phyloP scores from a whole-genome alignment of 2,888 invertebrate species.

The Phanerotoma sp. region DNA sequence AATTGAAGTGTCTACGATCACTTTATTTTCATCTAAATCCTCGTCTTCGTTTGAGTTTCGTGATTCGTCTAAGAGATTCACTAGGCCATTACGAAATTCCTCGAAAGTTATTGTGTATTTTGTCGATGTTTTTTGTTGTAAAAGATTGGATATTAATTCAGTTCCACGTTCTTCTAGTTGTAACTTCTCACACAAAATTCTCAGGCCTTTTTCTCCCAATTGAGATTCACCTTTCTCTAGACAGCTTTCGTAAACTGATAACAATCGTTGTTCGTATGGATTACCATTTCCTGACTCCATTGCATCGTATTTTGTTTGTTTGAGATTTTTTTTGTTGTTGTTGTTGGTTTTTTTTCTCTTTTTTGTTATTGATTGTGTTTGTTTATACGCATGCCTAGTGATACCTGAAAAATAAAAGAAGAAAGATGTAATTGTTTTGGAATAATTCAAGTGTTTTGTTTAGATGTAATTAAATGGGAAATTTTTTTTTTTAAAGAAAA shows the following conservation, averaged over 20 bases:
- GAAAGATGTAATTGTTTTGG: no score
- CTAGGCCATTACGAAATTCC: constrained; percentile 75
- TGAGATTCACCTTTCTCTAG: constrained; percentile 70
- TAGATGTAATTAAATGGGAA: no score
- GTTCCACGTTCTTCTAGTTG: constrained; percentile 75
- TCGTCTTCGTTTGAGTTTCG: constrained; percentile 36
- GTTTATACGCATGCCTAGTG: no score
- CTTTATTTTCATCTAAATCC: constrained; percentile 16
- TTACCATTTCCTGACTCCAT: constrained; percentile 58
- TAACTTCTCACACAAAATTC: constrained; percentile 72
- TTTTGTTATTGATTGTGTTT: no score
- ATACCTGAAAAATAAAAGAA: no score
- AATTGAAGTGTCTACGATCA: constrained; percentile 8
- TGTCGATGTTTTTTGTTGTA: constrained; percentile 48
- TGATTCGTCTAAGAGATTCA: constrained; percentile 67
- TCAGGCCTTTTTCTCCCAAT: constrained; percentile 68
- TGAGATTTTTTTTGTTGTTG: no score
- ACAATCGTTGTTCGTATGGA: constrained; percentile 80
- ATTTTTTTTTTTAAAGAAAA: no score
- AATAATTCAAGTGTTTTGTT: no score
- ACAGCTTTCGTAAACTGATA: constrained; percentile 78
- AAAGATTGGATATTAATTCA: constrained; percentile 38
- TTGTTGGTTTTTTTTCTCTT: no score
- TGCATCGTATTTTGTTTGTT: constrained; percentile 40
- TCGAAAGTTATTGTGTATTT: constrained; percentile 65